phyloP scores from a whole-genome alignment of 2,888 invertebrate species.

The Mythimna albipuncta region DNA sequence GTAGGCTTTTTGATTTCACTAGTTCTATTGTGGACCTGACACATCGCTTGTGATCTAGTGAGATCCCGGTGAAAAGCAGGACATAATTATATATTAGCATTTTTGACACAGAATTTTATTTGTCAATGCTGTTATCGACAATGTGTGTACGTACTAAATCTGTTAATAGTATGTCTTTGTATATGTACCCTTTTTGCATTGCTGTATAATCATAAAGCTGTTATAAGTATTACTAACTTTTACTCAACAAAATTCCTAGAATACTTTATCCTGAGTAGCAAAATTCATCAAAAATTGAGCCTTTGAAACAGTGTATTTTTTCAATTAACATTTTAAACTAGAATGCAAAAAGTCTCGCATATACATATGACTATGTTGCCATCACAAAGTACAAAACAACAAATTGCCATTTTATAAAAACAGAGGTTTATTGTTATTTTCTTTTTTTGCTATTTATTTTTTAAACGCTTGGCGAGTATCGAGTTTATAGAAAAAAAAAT shows the following conservation, averaged over 20 bases:
- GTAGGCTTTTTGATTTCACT: background rate
- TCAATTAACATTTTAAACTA: background rate
- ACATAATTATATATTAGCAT: background rate
- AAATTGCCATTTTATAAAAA: conserved; percentile 41
- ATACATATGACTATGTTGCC: conserved; percentile 35
- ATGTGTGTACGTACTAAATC: conserved; percentile 16
- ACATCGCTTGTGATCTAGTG: background rate
- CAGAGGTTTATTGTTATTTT: conserved; percentile 26
- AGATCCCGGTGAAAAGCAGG: background rate
- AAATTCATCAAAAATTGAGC: no score
- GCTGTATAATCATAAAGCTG: conserved; percentile 8
- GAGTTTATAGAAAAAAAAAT: no score
- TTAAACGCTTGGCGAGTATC: conserved; percentile 38
- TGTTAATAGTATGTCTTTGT: conserved; percentile 38
- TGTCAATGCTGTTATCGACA: conserved; percentile 7
- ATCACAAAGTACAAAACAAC: conserved; percentile 46
- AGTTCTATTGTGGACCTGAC: background rate
- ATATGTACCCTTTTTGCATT: conserved; percentile 49
- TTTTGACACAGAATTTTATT: background rate
- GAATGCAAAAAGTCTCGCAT: conserved; percentile 12
- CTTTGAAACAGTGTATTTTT: no score
- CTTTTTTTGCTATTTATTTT: conserved; percentile 38
- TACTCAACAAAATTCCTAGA: no score
- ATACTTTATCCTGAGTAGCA: no score
- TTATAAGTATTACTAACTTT: background rate